A percentile compares a stretch with the other conserved stretches of the same genome.
Evolutionary conservation across 2,888 invertebrate genomes (phyloP).

Genomic region (Papilio gigon): DNA sequence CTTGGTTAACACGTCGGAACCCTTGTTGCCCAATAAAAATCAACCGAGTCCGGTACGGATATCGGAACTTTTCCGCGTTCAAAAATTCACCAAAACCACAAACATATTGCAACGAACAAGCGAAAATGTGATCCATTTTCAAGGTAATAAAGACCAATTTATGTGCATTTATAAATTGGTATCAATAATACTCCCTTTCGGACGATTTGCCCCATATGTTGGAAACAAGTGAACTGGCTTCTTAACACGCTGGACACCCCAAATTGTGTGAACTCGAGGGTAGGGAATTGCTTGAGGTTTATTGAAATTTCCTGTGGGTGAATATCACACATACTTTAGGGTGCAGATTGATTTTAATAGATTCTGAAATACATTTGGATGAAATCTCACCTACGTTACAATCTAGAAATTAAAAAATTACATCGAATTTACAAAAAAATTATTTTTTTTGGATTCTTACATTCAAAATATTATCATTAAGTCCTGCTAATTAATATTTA

Average conservation of each 20-base stretch:
- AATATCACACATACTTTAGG: constrained; percentile 66
- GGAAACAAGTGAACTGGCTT: constrained; percentile 75
- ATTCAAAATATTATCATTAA: too few relatives aligned
- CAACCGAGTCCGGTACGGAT: constrained; percentile 75
- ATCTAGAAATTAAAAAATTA: background rate
- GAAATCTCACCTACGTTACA: background rate
- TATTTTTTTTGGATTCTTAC: too few relatives aligned
- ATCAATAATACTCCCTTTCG: constrained; percentile 56
- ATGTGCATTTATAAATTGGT: constrained; percentile 42
- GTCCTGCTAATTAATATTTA: too few relatives aligned
- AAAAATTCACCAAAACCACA: constrained; percentile 60
- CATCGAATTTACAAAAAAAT: too few relatives aligned
- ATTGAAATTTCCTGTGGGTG: constrained; percentile 77
- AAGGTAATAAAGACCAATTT: constrained; percentile 40
- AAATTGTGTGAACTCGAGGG: constrained; percentile 72
- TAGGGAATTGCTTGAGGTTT: constrained; percentile 68
- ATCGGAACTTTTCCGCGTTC: constrained; percentile 75
- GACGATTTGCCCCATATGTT: constrained; percentile 76
- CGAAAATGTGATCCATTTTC: constrained; percentile 46
- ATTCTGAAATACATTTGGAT: constrained; percentile 23
- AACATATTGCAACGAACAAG: constrained; percentile 30
- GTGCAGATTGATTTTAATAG: constrained; percentile 46
- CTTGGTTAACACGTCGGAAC: constrained; percentile 65
- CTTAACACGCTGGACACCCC: constrained; percentile 77
- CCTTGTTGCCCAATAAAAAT: constrained; percentile 78